Conservation (phyloP, 2,888 invertebrate species). For the Yponomeuta evonymella region DNA sequence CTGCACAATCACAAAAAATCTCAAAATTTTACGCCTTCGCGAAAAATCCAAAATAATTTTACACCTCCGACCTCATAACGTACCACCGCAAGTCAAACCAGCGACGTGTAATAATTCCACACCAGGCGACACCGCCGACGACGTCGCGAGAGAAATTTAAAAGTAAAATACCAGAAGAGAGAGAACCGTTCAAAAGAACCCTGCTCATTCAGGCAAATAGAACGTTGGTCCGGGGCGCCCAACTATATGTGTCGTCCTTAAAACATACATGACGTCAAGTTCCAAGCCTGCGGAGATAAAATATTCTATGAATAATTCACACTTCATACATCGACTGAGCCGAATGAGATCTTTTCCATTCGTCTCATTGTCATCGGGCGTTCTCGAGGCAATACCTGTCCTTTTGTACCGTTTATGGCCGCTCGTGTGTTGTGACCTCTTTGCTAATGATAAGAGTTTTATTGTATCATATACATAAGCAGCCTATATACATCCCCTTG, state of each 20-base stretch:
- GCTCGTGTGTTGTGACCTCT: background rate
- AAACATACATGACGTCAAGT: constrained; percentile 54
- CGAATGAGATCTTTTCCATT: constrained; percentile 44
- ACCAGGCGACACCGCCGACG: background rate
- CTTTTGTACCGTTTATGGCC: background rate
- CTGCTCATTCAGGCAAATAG: constrained; percentile 15
- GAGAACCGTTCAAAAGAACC: background rate
- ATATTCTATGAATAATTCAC: constrained; percentile 70
- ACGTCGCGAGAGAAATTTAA: constrained; percentile 4
- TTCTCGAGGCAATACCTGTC: background rate
- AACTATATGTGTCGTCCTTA: constrained; percentile 23
- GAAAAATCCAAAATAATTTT: background rate
- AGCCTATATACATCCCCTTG: too few species aligned
- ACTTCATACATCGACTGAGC: constrained; percentile 51
- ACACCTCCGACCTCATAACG: background rate
- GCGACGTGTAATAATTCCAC: background rate
- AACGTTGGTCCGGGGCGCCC: constrained; percentile 15
- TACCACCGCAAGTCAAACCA: background rate
- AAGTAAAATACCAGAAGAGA: constrained; percentile 3
- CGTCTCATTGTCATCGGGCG: constrained; percentile 23
- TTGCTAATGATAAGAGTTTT: background rate
- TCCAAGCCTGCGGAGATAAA: constrained; percentile 47
- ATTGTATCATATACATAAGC: too few species aligned
- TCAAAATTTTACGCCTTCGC: too few species aligned
- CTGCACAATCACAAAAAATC: too few species aligned